These are phyloP conservation scores for Drosophila malerkotliana DNA, from an alignment of 1,140 invertebrate genomes.

Conservation along the genomic window DNA sequence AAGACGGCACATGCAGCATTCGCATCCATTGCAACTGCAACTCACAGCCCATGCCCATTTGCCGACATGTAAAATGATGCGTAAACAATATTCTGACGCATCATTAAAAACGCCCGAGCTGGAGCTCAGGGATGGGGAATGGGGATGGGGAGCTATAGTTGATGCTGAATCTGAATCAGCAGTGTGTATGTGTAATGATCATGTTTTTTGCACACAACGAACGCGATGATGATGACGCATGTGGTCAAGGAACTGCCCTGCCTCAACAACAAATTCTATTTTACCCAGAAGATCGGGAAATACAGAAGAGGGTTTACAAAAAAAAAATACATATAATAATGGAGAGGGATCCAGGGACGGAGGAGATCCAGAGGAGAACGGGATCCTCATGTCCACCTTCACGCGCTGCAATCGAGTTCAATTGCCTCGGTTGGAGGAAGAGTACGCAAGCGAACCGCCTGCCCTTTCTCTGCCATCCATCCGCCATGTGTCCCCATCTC, in stretches of 20 bases:
- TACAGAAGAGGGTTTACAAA: background rate
- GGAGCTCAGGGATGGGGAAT: constrained; percentile 11
- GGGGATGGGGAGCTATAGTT: constrained; percentile 34
- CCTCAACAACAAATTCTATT: constrained; percentile 76
- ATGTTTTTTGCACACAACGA: constrained; percentile 64
- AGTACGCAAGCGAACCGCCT: constrained; percentile 56
- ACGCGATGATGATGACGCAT: constrained; percentile 80
- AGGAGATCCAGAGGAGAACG: constrained; percentile 15
- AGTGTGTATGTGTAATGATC: constrained; percentile 51
- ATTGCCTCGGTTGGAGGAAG: constrained; percentile 52
- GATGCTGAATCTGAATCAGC: constrained; percentile 48
- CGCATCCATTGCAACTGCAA: constrained; percentile 17
- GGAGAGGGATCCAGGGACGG: background rate
- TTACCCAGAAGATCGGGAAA: constrained; percentile 31
- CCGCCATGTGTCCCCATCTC: constrained; percentile 28
- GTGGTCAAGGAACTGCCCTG: constrained; percentile 64
- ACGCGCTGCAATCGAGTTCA: constrained; percentile 71
- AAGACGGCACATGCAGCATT: constrained; percentile 15
- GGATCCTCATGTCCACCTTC: constrained; percentile 74
- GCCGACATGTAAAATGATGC: constrained; percentile 81
- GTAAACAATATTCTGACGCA: constrained; percentile 82
- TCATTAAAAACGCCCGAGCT: constrained; percentile 76
- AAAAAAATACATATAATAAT: constrained; percentile 7
- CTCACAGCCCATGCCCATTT: constrained; percentile 47
- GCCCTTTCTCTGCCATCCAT: constrained; percentile 40